A percentile compares a stretch with the other conserved stretches of the same genome.
Evolutionary conservation across 35 echinoderm and acorn worm species (phyloP).

Genomic region (Lytechinus variegatus): DNA sequence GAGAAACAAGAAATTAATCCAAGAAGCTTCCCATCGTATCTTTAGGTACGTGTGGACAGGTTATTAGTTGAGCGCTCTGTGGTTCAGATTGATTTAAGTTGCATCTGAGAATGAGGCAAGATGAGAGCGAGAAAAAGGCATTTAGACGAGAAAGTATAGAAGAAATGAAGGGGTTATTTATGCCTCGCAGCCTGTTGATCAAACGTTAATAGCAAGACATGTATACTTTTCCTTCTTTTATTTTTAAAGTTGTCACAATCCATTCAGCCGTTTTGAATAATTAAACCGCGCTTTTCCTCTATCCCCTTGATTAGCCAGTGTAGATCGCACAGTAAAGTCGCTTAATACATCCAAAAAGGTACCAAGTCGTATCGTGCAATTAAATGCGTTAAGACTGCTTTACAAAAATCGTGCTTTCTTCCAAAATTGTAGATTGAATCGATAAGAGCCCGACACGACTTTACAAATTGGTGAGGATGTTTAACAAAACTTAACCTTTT

Average conservation of each 20-base stretch:
- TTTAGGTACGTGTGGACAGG: background rate
- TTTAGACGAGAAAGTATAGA: background rate
- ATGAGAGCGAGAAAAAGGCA: background rate
- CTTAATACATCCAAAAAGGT: background rate
- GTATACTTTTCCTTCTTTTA: background rate
- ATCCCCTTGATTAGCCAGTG: background rate
- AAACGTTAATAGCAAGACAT: slow-evolving; percentile 13
- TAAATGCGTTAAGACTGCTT: background rate
- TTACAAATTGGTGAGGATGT: background rate
- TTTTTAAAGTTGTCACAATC: background rate
- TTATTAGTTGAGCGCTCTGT: slow-evolving; percentile 11
- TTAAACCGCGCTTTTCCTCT: background rate
- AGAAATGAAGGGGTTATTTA: background rate
- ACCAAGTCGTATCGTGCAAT: slow-evolving; percentile 17
- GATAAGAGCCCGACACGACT: background rate
- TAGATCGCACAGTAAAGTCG: background rate
- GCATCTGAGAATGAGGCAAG: background rate
- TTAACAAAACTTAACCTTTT: slow-evolving; percentile 20
- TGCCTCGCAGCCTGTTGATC: slow-evolving; percentile 15
- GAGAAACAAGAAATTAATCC: background rate
- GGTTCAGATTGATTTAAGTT: background rate
- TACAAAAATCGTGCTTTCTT: background rate
- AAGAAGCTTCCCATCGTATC: background rate
- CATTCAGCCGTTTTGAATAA: background rate
- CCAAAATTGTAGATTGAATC: background rate